Evolutionary conservation across 2,797 vertebrate genomes (phyloP).

Genomic region (Percopsis omiscomaycus): DNA sequence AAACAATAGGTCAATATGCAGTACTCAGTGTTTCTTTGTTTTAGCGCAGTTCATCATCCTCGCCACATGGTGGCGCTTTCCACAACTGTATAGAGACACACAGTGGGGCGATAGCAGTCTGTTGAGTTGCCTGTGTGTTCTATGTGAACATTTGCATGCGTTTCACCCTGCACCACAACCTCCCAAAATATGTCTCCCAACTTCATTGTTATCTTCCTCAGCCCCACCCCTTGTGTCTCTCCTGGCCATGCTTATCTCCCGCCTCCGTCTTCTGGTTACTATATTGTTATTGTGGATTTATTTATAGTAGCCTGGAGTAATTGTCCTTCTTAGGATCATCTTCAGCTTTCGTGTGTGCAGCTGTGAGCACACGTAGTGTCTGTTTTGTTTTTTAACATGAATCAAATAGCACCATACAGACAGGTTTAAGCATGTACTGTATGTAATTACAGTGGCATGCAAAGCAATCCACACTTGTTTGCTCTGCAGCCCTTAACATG

Average conservation of each 20-base stretch:
- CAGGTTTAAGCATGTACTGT: constrained; percentile 2
- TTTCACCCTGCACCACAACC: too few relatives aligned
- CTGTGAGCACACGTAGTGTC: background rate
- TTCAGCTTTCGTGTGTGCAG: background rate
- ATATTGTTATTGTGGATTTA: constrained; percentile 40
- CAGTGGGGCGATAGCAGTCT: background rate
- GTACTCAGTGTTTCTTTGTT: background rate
- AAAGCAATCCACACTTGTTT: constrained; percentile 7
- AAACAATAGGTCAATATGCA: background rate
- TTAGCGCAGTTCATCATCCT: constrained; percentile 10
- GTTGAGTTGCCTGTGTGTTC: background rate
- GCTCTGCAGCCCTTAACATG: constrained; percentile 2
- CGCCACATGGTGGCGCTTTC: constrained; percentile 51
- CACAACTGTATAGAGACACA: constrained; percentile 3
- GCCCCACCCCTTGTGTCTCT: background rate
- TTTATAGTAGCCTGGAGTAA: constrained; percentile 41
- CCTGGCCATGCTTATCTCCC: background rate
- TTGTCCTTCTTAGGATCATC: constrained; percentile 11
- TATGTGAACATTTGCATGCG: too few relatives aligned
- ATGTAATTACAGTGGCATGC: constrained; percentile 7
- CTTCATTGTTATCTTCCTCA: constrained; percentile 6
- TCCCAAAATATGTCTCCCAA: background rate
- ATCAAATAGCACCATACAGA: constrained; percentile 19
- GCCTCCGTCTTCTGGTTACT: constrained; percentile 20
- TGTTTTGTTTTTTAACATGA: too few relatives aligned